Percentiles rank a stretch among this genome's conserved stretches.
phyloP scores from a whole-genome alignment of 2,113 vertebrate genomes.

The Hypocryptadius cinnamomeus region DNA sequence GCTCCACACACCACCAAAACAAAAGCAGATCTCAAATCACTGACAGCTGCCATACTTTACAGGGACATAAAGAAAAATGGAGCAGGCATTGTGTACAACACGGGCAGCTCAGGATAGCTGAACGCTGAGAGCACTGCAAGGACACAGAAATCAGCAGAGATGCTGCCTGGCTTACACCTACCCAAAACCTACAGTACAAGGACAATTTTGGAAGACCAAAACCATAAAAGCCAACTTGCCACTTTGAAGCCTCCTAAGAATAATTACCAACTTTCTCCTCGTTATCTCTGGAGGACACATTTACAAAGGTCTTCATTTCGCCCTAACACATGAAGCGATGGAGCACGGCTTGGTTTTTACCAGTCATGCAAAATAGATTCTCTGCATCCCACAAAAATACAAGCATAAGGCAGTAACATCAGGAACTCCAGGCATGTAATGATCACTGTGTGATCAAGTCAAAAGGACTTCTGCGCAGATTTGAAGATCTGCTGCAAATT shows the following conservation, averaged over 20 bases:
- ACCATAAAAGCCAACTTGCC: neutral
- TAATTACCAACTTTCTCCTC: neutral
- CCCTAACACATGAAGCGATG: neutral
- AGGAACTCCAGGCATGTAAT: neutral
- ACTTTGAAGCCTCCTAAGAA: neutral
- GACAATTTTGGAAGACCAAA: neutral
- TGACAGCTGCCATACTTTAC: conserved; percentile 1
- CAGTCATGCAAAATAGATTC: neutral
- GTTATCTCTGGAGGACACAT: neutral
- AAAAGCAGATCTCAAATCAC: conserved; percentile 1
- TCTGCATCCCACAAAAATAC: neutral
- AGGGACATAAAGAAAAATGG: neutral
- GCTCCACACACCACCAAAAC: neutral
- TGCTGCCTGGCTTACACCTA: neutral
- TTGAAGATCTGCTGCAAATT: neutral
- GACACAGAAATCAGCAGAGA: neutral
- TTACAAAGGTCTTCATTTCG: neutral
- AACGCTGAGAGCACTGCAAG: neutral
- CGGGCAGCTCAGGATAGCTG: fast-evolving
- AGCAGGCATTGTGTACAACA: neutral
- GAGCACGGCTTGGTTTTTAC: neutral
- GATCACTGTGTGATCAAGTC: neutral
- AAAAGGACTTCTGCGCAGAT: neutral
- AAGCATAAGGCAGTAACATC: neutral
- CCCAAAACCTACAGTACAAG: neutral